Conservation (phyloP, 1,140 invertebrate species). For the Lethrus apterus region DNA sequence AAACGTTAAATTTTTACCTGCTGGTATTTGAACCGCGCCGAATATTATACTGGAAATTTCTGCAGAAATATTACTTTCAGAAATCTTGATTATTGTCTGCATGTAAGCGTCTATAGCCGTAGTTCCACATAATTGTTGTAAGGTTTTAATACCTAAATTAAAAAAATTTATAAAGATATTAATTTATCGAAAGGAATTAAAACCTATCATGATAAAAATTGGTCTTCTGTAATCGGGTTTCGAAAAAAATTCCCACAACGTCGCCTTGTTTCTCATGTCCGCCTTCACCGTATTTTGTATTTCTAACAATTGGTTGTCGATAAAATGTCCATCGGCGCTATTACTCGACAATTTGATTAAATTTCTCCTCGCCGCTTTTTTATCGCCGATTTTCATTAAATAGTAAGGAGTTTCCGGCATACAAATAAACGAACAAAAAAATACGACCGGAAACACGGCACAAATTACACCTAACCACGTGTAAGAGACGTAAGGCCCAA, state of each 20-base stretch:
- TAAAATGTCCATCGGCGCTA: neutral
- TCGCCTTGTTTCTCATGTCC: slow-evolving; percentile 17
- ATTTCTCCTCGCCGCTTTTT: slow-evolving; percentile 2
- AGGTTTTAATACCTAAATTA: slow-evolving; percentile 18
- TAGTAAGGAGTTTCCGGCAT: slow-evolving; percentile 55
- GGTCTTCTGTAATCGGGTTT: slow-evolving; percentile 16
- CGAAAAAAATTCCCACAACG: slow-evolving; percentile 13
- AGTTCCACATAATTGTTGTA: slow-evolving; percentile 19
- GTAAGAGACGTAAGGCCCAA: slow-evolving; percentile 45
- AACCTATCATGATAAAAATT: slow-evolving; percentile 18
- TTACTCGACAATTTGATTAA: slow-evolving; percentile 9
- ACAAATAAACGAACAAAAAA: slow-evolving; percentile 48
- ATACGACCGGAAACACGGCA: slow-evolving; percentile 43
- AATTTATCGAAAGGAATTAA: neutral
- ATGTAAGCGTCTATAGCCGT: slow-evolving; percentile 23
- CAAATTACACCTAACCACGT: slow-evolving; percentile 37
- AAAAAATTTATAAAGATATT: neutral
- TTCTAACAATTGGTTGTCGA: slow-evolving; percentile 18
- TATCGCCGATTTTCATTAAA: slow-evolving; percentile 40
- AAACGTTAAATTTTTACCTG: slow-evolving; percentile 11
- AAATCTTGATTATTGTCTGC: slow-evolving; percentile 20
- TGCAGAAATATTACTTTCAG: slow-evolving; percentile 16
- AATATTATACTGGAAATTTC: slow-evolving; percentile 24
- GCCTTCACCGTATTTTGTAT: slow-evolving; percentile 18
- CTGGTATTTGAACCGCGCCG: slow-evolving; percentile 20